These are phyloP conservation scores for human DNA, from an alignment of 2,113 vertebrate genomes.

Conservation along the genomic window GRCh38 chr4:91556501-91557000, in stretches of 20 bases:
- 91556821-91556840: not conserved
- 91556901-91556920: not conserved
- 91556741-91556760: not conserved
- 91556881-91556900: not conserved
- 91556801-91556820: not conserved
- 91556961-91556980: not conserved
- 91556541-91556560: too few species aligned
- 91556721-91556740: constrained; percentile 26
- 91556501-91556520: too few species aligned
- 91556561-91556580: not conserved
- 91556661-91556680: not conserved
- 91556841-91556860: not conserved
- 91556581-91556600: constrained; percentile 18
- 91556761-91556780: not conserved
- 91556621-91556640: not conserved
- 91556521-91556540: too few species aligned
- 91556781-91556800: not conserved
- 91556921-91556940: not conserved
- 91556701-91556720: not conserved
- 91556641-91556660: not conserved
- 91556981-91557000: not conserved
- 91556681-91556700: not conserved
- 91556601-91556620: constrained; percentile 47
- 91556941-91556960: not conserved
- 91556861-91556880: not conserved